Evolutionary conservation across 2,888 invertebrate species (phyloP).

Genomic region (Scaptomyza polygonia): DNA sequence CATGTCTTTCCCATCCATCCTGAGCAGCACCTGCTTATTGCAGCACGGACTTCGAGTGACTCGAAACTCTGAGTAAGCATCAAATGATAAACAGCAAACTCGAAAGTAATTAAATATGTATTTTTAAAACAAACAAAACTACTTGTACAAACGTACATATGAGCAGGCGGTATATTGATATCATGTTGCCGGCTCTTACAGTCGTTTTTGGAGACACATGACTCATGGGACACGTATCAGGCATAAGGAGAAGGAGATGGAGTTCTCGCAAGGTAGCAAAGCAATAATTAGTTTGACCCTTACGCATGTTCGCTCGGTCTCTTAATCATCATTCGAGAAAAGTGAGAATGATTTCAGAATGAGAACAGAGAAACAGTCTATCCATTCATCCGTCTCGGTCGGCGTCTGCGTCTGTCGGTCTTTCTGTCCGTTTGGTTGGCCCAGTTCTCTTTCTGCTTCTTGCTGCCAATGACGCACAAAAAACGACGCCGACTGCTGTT

Average conservation of each 20-base stretch:
- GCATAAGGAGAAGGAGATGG: conserved; percentile 46
- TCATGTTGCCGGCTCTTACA: conserved; percentile 56
- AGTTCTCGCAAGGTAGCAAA: conserved; percentile 38
- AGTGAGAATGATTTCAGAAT: conserved; percentile 69
- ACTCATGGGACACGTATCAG: conserved; percentile 62
- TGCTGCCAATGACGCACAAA: conserved; percentile 63
- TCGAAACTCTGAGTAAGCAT: conserved; percentile 33
- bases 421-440: conserved; percentile 55
- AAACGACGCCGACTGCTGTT: conserved; percentile 52
- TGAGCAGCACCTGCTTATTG: conserved; percentile 40
- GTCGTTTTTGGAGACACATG: conserved; percentile 13
- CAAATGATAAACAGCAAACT: conserved; percentile 35
- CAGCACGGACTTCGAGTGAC: conserved; percentile 6
- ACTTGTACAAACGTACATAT: conserved; percentile 44
- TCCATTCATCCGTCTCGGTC: conserved; percentile 6
- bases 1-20: conserved; percentile 39
- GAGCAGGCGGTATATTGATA: conserved; percentile 41
- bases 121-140: conserved; percentile 71
- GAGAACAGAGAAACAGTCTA: conserved; percentile 35
- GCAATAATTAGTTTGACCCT: conserved; percentile 48
- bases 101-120: conserved; percentile 72
- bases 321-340: conserved; percentile 68
- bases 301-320: conserved; percentile 17
- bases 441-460: conserved; percentile 53
- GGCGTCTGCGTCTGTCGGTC: not conserved